Percentiles rank a stretch among this genome's conserved stretches.
phyloP scores from a whole-genome alignment of 2,888 invertebrate species.

The Agelastica alni region DNA sequence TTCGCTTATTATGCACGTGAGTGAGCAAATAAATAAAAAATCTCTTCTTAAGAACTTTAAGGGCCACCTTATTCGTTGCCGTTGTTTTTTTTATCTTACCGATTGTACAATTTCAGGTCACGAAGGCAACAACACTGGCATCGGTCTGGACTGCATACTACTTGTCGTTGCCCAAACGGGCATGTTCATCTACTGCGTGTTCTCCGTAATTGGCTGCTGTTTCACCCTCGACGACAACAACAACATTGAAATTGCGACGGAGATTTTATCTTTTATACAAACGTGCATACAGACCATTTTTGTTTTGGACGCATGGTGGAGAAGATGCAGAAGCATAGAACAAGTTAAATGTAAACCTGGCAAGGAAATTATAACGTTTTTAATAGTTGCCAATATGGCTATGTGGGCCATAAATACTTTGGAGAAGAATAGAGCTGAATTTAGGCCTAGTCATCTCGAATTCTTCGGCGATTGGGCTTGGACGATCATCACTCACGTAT shows the following conservation, averaged over 20 bases:
- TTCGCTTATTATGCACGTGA: too few species aligned
- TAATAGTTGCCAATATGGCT: conserved; percentile 79
- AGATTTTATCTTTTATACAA: conserved; percentile 76
- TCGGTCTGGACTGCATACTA: conserved; percentile 80
- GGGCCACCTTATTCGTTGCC: too few species aligned
- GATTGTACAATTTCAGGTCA: conserved; percentile 26
- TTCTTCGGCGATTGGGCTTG: conserved; percentile 89
- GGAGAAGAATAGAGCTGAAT: conserved; percentile 81
- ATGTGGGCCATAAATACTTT: conserved; percentile 87
- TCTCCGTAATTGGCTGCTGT: conserved; percentile 81
- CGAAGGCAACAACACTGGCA: conserved; percentile 56
- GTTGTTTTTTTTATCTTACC: too few species aligned
- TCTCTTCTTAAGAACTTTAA: too few species aligned
- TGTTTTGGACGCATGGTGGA: conserved; percentile 75
- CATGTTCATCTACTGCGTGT: conserved; percentile 85
- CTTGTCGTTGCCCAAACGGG: conserved; percentile 87
- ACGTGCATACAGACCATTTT: conserved; percentile 80
- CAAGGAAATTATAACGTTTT: conserved; percentile 82
- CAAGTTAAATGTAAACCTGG: conserved; percentile 79
- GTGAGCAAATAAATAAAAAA: too few species aligned
- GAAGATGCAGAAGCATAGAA: conserved; percentile 72
- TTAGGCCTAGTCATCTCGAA: conserved; percentile 77
- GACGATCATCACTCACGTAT: conserved; percentile 88
- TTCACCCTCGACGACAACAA: conserved; percentile 60
- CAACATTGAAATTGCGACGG: conserved; percentile 66